Percentiles rank a stretch among this genome's conserved stretches.
These are phyloP conservation scores for Eumacrocentrus americanus DNA, from an alignment of 2,888 invertebrate species.

Conservation along the genomic window DNA sequence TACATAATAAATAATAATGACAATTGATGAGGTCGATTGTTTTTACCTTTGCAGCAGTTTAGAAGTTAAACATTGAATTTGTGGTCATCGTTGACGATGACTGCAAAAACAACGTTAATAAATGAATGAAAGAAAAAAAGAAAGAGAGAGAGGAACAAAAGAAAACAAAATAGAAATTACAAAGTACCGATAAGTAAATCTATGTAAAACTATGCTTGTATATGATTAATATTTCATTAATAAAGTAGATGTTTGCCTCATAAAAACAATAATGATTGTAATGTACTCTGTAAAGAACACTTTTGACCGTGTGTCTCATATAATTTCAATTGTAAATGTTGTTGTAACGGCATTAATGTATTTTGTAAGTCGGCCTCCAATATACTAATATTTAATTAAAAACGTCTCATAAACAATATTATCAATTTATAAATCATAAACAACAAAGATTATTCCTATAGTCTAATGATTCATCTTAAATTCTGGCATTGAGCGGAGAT, in stretches of 20 bases:
- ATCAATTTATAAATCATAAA: too few relatives aligned
- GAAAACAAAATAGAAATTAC: not conserved
- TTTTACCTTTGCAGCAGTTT: not conserved
- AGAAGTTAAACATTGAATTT: not conserved
- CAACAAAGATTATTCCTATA: too few relatives aligned
- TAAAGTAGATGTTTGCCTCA: slow-evolving; percentile 56
- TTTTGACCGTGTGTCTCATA: slow-evolving; percentile 19
- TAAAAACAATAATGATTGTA: slow-evolving; percentile 46
- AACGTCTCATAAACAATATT: too few relatives aligned
- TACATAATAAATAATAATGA: slow-evolving; percentile 1
- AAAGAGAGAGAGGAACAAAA: not conserved
- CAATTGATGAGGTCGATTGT: not conserved
- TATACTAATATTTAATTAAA: too few relatives aligned
- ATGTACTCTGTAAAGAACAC: slow-evolving; percentile 7
- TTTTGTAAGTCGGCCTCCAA: slow-evolving; percentile 48
- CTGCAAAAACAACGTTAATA: not conserved
- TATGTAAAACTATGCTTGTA: slow-evolving; percentile 55
- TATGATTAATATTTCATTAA: slow-evolving; percentile 55
- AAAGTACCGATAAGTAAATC: slow-evolving; percentile 25
- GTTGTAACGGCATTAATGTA: slow-evolving; percentile 46
- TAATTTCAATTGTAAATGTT: slow-evolving; percentile 44
- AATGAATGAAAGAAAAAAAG: not conserved
- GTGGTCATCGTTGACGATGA: slow-evolving; percentile 1
- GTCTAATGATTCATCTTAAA: too few relatives aligned
- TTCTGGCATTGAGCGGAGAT: too few relatives aligned